phyloP scores from a whole-genome alignment of 2,113 vertebrate species.

The Alethe diademata region DNA sequence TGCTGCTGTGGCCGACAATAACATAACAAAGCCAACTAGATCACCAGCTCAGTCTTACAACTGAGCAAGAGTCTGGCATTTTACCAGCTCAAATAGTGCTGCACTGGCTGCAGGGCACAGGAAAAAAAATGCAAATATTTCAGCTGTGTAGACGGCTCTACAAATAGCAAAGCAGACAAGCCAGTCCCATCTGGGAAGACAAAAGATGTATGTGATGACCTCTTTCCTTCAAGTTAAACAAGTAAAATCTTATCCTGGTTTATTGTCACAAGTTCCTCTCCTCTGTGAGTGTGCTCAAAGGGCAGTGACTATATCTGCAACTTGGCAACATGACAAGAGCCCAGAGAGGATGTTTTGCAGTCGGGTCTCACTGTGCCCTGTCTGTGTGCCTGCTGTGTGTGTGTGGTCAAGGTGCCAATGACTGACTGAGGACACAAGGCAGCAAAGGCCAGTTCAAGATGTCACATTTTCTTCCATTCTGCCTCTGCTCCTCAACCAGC shows the following conservation, averaged over 20 bases:
- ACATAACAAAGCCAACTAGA: background rate
- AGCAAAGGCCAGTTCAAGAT: background rate
- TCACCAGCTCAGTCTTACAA: conserved; percentile 11
- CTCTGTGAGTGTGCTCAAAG: background rate
- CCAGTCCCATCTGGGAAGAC: background rate
- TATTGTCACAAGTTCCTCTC: background rate
- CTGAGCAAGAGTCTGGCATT: conserved; percentile 26
- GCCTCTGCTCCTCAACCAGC: background rate
- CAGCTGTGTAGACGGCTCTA: background rate
- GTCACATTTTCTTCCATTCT: background rate
- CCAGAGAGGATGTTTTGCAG: background rate
- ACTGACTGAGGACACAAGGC: background rate
- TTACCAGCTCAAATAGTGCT: conserved; percentile 34
- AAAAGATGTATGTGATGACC: background rate
- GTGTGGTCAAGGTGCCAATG: background rate
- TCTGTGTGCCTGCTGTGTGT: background rate
- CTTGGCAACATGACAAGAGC: background rate
- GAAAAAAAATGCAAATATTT: conserved; percentile 38
- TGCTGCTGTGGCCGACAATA: background rate
- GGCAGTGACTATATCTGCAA: background rate
- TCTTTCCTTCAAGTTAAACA: conserved; percentile 1
- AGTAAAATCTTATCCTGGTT: background rate
- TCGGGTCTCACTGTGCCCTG: background rate
- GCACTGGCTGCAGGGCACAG: background rate
- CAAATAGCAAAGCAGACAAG: conserved; percentile 40